phyloP scores from a whole-genome alignment of 2,888 invertebrate genomes.

The Autographa pulchrina region DNA sequence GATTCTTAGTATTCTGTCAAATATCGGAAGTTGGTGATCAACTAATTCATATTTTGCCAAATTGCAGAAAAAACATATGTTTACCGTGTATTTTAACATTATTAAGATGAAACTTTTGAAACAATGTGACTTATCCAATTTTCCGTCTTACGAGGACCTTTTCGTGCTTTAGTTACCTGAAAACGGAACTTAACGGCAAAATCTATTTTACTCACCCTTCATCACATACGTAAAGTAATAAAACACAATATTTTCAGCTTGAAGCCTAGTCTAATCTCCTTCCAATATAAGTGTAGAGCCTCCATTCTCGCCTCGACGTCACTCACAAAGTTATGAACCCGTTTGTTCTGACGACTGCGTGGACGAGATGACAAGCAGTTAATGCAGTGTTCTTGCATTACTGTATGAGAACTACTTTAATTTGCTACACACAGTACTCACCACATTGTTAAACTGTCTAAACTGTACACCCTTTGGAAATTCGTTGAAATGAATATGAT shows the following conservation, averaged over 20 bases:
- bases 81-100: no score
- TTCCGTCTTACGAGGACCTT: no score
- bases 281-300: neutral
- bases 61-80: no score
- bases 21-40: no score
- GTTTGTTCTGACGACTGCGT: neutral
- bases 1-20: neutral
- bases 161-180: no score
- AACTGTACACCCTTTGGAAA: neutral
- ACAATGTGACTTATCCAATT: no score
- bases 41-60: no score
- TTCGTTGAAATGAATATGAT: neutral
- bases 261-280: neutral
- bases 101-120: no score
- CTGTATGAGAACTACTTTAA: conserved; percentile 35
- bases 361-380: conserved; percentile 19
- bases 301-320: neutral
- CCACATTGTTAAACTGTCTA: conserved; percentile 30
- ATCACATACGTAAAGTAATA: neutral
- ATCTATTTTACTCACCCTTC: neutral
- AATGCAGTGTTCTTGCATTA: conserved; percentile 25
- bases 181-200: no score
- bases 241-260: neutral
- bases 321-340: conserved; percentile 10
- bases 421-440: conserved; percentile 25